Conservation (phyloP, 37 sponge, comb jelly and placozoan genomes). For the Dysidea cf. avara region DNA sequence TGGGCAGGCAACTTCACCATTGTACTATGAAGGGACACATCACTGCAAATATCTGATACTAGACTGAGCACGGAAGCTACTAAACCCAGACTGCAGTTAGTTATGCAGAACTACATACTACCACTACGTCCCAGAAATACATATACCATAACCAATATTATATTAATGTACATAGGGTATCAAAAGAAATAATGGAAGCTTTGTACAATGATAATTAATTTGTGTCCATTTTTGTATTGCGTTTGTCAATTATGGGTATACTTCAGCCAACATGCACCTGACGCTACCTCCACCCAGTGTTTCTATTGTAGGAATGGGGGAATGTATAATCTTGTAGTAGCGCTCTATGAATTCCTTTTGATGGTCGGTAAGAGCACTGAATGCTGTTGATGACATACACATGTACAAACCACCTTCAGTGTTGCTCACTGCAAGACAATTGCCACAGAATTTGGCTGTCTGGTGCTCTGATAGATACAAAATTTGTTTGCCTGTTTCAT, state of each 20-base stretch:
- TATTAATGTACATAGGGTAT: no score
- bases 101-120: slow-evolving; percentile 42
- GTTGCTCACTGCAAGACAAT: slow-evolving; percentile 49
- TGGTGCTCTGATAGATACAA: slow-evolving; percentile 34
- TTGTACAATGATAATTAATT: no score
- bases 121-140: background rate
- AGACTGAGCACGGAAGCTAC: slow-evolving; percentile 5
- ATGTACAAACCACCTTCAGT: slow-evolving; percentile 20
- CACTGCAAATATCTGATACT: background rate
- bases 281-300: slow-evolving; percentile 75
- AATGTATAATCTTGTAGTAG: slow-evolving; percentile 19
- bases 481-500: slow-evolving; percentile 21
- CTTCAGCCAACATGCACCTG: slow-evolving; percentile 79
- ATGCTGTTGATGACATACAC: slow-evolving; percentile 69
- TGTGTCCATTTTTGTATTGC: background rate
- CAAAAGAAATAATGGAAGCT: no score
- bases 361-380: slow-evolving; percentile 10
- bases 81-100: slow-evolving; percentile 45
- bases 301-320: slow-evolving; percentile 52
- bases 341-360: slow-evolving; percentile 7
- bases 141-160: no score
- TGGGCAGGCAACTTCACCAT: slow-evolving; percentile 64
- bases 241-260: slow-evolving; percentile 10
- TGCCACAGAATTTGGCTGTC: slow-evolving; percentile 41
- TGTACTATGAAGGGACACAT: slow-evolving; percentile 61